These are phyloP conservation scores for Falcaria lacertinaria DNA, from an alignment of 2,888 invertebrate species.

Conservation along the genomic window DNA sequence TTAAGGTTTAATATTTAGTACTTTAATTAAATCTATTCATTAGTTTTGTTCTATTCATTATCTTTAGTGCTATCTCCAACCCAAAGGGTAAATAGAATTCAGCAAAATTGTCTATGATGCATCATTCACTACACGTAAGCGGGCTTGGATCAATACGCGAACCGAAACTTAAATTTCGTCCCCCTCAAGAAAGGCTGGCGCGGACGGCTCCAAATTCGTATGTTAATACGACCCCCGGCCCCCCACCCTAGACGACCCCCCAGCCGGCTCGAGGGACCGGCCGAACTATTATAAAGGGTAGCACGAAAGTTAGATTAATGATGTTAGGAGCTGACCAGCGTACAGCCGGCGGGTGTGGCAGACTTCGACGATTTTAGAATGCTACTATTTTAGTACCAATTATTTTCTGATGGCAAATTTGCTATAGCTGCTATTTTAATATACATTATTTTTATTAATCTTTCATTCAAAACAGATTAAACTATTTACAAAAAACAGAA, in stretches of 20 bases:
- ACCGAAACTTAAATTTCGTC: constrained; percentile 76
- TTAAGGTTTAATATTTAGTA: too few relatives aligned
- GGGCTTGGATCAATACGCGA: constrained; percentile 68
- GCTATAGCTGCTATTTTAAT: too few relatives aligned
- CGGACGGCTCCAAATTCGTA: constrained; percentile 72
- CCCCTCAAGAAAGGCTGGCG: constrained; percentile 70
- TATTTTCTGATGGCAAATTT: constrained; percentile 1
- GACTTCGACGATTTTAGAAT: constrained; percentile 15
- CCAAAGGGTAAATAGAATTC: constrained; percentile 5
- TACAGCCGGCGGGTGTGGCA: constrained; percentile 26
- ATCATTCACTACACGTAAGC: constrained; percentile 46
- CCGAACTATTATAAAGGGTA: constrained; percentile 80
- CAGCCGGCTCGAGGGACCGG: constrained; percentile 56
- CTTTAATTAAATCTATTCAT: too few relatives aligned
- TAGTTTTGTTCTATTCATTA: too few relatives aligned
- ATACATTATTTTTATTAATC: too few relatives aligned
- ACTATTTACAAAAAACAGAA: too few relatives aligned
- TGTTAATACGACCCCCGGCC: constrained; percentile 64
- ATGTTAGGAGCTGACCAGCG: constrained; percentile 78
- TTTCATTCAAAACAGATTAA: too few relatives aligned
- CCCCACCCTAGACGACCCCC: constrained; percentile 34
- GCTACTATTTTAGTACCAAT: constrained; percentile 6
- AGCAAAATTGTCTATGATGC: constrained; percentile 20
- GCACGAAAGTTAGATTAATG: constrained; percentile 81
- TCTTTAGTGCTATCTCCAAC: too few relatives aligned